Base-by-base conservation (phyloP, 2,797 vertebrate genomes). In the Lates japonicus region DNA sequence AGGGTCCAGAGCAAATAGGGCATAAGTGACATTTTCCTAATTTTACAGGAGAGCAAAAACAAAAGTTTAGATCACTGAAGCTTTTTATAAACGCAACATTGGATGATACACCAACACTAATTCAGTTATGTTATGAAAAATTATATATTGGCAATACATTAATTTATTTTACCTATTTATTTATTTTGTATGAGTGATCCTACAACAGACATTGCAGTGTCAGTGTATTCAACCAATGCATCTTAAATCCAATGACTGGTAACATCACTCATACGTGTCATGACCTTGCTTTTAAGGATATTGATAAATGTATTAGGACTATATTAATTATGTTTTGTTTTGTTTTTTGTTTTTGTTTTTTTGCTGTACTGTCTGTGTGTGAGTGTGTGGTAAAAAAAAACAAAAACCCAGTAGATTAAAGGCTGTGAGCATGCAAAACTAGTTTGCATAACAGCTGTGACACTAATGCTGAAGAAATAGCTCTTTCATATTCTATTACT, bases 1-100 rank as follows among this genome's bases (percentile, higher is more conserved):
- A 69, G 60, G 49, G 33, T 80, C 76, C 25, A 55, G 61, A 76
- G 82, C 79, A 87, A 91, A 87, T 79, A 74, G 25, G 44, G 54
- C 46, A 66, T 42, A 84, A 68, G 82, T 86, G 81, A 82, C 67
- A 72, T 76, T 85, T 80, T 80, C 54, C 35, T 71, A 25, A 61
- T 46, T 83, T 85, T 64, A 74, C 67, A 76, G 42, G 46, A 72
- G 62, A 44, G 10, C 31, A 77, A 77, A 76, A 87, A 69, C 71
- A 83, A 81, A 79, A 13, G n/a, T 66, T 52, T 57, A 63, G 54
- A 52, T 57, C 10, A 79, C 6, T 55, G 49, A 14, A 63, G 2
- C 16, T 63, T 73, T 42, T 66, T 59, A n/a, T 22, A 55, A 35
- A 20, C 12, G 0, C 7, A 33, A 51, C 48, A 22, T 69, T 46